Conservation (phyloP, 1,140 invertebrate genomes). For the Lepidurus arcticus region DNA sequence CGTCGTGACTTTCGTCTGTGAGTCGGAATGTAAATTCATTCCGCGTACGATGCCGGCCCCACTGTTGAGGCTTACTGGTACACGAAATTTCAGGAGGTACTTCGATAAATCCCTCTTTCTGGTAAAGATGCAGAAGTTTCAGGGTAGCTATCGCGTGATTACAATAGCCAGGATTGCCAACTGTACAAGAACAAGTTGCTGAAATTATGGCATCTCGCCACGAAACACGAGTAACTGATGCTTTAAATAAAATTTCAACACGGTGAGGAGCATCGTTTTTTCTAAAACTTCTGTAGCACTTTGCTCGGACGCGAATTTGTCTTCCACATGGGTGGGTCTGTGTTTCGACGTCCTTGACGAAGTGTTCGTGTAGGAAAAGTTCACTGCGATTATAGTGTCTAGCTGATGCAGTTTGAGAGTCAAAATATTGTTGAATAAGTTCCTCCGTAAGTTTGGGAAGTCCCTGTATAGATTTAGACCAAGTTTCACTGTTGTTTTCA, state of each 20-base stretch:
- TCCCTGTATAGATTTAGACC: background rate
- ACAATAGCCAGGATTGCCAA: conserved; percentile 23
- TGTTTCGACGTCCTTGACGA: conserved; percentile 6
- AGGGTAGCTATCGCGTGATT: conserved; percentile 22
- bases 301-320: conserved; percentile 2
- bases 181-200: conserved; percentile 26
- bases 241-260: background rate
- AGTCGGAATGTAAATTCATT: conserved; percentile 27
- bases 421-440: conserved; percentile 22
- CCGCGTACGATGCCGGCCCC: conserved; percentile 25
- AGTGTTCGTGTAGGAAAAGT: conserved; percentile 24
- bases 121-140: conserved; percentile 12
- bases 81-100: conserved; percentile 24
- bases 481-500: conserved; percentile 1
- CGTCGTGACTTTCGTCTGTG: conserved; percentile 26
- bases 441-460: conserved; percentile 5
- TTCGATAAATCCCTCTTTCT: conserved; percentile 25
- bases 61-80: background rate
- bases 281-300: conserved; percentile 24
- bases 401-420: background rate
- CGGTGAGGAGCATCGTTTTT: background rate
- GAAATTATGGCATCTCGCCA: conserved; percentile 21
- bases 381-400: conserved; percentile 26
- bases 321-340: background rate
- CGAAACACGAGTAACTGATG: background rate